A percentile compares a stretch with the other conserved stretches of the same genome.
Evolutionary conservation across 2,888 invertebrate genomes (phyloP).

Genomic region (Carterocephalus palaemon): DNA sequence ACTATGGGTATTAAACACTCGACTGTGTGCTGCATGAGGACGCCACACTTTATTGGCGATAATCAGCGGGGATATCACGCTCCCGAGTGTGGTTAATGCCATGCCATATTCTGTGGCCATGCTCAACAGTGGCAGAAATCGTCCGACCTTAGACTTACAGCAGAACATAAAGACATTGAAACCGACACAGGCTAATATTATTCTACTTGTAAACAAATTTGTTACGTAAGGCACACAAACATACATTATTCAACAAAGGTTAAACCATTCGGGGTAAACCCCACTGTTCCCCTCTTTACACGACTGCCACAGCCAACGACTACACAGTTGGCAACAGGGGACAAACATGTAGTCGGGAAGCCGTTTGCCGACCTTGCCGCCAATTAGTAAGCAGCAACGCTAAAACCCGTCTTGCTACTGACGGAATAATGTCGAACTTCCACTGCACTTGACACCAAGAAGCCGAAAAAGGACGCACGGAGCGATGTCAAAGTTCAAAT

Average conservation of each 20-base stretch:
- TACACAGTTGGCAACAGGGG: conserved; percentile 56
- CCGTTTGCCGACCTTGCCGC: conserved; percentile 44
- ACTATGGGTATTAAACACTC: too few species aligned
- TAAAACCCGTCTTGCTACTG: conserved; percentile 37
- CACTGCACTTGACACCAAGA: conserved; percentile 27
- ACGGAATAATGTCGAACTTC: conserved; percentile 35
- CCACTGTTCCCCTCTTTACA: too few species aligned
- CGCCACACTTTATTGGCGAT: too few species aligned
- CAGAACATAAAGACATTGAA: too few species aligned
- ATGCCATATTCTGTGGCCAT: too few species aligned
- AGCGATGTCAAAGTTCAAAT: conserved; percentile 59
- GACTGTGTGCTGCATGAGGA: too few species aligned
- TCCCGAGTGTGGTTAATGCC: too few species aligned
- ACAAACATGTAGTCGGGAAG: conserved; percentile 48
- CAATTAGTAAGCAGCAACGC: conserved; percentile 42
- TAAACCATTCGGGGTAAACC: conserved; percentile 40
- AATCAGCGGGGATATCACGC: too few species aligned
- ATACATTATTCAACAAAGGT: conserved; percentile 32
- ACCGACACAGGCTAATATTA: too few species aligned
- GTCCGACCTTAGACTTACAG: too few species aligned
- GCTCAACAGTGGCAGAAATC: too few species aligned
- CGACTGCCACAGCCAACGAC: too few species aligned
- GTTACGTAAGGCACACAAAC: conserved; percentile 17
- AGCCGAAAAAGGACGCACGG: conserved; percentile 48
- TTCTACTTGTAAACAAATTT: neutral